Evolutionary conservation across 2,113 vertebrate genomes (phyloP).

Genomic region (Pheucticus melanocephalus): DNA sequence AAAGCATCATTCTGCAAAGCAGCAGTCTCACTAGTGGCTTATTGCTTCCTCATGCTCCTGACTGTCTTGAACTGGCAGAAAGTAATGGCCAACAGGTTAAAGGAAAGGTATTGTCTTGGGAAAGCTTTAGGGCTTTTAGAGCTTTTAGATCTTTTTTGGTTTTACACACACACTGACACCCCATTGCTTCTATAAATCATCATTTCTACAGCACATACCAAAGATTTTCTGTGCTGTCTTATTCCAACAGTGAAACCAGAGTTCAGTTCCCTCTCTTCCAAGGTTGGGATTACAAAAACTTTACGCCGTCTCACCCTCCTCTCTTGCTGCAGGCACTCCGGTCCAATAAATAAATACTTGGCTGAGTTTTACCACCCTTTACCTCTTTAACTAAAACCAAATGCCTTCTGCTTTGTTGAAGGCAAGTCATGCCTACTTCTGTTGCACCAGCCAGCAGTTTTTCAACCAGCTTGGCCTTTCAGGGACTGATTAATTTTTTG

Average conservation of each 20-base stretch:
- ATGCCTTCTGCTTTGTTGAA: slow-evolving; percentile 14
- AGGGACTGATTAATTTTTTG: not conserved
- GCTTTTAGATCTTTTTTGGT: not conserved
- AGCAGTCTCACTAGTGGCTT: not conserved
- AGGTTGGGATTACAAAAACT: not conserved
- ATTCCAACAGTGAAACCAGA: not conserved
- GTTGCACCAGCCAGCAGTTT: slow-evolving; percentile 1
- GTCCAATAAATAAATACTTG: slow-evolving; percentile 26
- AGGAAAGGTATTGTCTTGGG: not conserved
- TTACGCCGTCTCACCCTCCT: not conserved
- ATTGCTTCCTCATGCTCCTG: rapidly evolving
- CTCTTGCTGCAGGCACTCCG: not conserved
- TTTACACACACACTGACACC: rapidly evolving
- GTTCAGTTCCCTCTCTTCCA: not conserved
- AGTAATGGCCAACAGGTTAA: not conserved
- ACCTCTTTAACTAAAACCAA: slow-evolving; percentile 40
- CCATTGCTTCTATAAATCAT: not conserved
- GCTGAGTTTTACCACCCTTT: not conserved
- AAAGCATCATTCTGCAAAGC: not conserved
- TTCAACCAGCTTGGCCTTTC: not conserved
- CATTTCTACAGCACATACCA: not conserved
- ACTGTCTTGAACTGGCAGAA: not conserved
- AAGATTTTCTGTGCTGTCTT: not conserved
- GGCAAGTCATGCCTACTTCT: slow-evolving; percentile 5
- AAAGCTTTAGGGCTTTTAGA: not conserved